Evolutionary conservation across 2,888 invertebrate species (phyloP).

Genomic region (Mellilla xanthometata): DNA sequence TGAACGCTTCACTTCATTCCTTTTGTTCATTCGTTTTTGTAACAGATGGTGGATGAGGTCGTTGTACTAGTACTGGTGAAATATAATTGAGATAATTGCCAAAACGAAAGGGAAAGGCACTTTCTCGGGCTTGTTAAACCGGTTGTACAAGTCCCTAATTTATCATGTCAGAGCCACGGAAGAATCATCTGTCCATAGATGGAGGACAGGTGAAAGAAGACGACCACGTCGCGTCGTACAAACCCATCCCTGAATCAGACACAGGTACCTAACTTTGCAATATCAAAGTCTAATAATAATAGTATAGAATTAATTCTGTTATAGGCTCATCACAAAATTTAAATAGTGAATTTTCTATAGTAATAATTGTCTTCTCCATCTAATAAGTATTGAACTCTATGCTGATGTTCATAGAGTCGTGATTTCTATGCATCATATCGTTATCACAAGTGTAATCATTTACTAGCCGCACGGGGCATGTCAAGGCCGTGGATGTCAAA

Average conservation of each 20-base stretch:
- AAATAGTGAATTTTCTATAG: constrained; percentile 1
- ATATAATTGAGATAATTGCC: constrained; percentile 40
- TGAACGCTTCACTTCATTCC: too few relatives aligned
- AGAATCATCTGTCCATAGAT: constrained; percentile 70
- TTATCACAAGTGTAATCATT: constrained; percentile 24
- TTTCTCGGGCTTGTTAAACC: constrained; percentile 47
- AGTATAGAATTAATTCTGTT: too few relatives aligned
- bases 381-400: too few relatives aligned
- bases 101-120: constrained; percentile 43
- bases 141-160: constrained; percentile 45
- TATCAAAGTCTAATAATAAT: too few relatives aligned
- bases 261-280: constrained; percentile 59
- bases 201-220: constrained; percentile 76
- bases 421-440: constrained; percentile 20
- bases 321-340: too few relatives aligned
- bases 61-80: constrained; percentile 13
- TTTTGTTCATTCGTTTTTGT: constrained; percentile 29
- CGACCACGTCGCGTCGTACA: constrained; percentile 66
- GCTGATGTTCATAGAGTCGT: too few relatives aligned
- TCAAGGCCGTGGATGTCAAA: constrained; percentile 42
- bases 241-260: constrained; percentile 76
- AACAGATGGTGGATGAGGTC: constrained; percentile 24
- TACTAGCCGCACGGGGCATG: constrained; percentile 30
- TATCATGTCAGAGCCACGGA: constrained; percentile 70
- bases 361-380: background rate